Evolutionary conservation across 2,888 invertebrate genomes (phyloP).

Genomic region (Lycaena phlaeas): DNA sequence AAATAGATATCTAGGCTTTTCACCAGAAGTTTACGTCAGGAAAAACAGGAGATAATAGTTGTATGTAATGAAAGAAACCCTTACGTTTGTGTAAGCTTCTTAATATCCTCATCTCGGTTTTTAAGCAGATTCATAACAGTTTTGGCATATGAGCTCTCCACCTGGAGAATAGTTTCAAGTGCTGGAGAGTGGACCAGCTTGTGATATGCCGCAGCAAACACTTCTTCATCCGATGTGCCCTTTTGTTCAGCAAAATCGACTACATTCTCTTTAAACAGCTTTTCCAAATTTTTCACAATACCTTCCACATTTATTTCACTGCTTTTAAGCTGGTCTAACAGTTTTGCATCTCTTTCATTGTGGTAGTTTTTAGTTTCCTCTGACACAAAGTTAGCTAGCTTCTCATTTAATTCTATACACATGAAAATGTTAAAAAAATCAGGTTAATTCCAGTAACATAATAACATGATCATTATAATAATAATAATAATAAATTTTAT

Average conservation of each 20-base stretch:
- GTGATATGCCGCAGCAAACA: slow-evolving; percentile 90
- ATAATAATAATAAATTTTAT: no score
- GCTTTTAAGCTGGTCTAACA: slow-evolving; percentile 74
- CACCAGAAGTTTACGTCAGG: no score
- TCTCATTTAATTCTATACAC: slow-evolving; percentile 70
- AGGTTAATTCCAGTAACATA: no score
- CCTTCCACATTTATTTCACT: slow-evolving; percentile 81
- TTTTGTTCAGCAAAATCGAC: slow-evolving; percentile 87
- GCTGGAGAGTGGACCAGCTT: slow-evolving; percentile 87
- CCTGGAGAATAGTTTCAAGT: slow-evolving; percentile 88
- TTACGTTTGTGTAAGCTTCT: slow-evolving; percentile 77
- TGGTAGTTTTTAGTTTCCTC: slow-evolving; percentile 78
- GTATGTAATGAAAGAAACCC: no score
- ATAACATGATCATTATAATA: no score
- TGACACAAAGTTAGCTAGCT: slow-evolving; percentile 76
- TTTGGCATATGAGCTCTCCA: slow-evolving; percentile 90
- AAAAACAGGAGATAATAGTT: no score
- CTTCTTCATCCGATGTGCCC: slow-evolving; percentile 86
- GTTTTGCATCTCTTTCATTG: slow-evolving; percentile 75
- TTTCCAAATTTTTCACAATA: slow-evolving; percentile 85
- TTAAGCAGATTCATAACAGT: slow-evolving; percentile 82
- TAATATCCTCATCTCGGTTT: slow-evolving; percentile 81
- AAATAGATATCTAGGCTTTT: no score
- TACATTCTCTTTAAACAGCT: slow-evolving; percentile 85
- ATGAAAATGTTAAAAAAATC: no score